Base-by-base conservation (phyloP, 1,140 invertebrate genomes). In the Meloidogyne chitwoodi region DNA sequence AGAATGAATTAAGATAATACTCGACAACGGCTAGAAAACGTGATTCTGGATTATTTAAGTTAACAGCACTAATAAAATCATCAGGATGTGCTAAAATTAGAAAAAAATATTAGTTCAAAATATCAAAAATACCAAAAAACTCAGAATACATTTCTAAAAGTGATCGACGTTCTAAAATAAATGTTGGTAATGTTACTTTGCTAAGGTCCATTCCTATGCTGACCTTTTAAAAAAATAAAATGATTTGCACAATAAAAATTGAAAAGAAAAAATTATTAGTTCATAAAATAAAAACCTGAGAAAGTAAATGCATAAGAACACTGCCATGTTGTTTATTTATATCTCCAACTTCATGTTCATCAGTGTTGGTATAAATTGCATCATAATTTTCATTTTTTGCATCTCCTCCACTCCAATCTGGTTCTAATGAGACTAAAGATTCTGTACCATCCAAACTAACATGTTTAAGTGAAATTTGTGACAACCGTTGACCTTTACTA, bases 151-250 rank as follows among this genome's bases (percentile, higher is more conserved):
- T 88, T 81, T 91, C 90, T 27, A 90, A 83, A 31, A 90, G 79
- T 14, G 90, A 91, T 19, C 89, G 80, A 71, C 85, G 87, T 80
- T 91, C 90, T 76, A 91, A 77, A 63, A 90, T 90, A 80, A 90
- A 90, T 44, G 90, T 90, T 27, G 90, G 90, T 68, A 90, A 83
- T 19, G 89, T 89, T 19, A 90, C 89, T 85, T 89, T 89, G 0
- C 90, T 91, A 26, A 90, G 82, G 82, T 90, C 90, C 89, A 90
- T 91, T 74, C 90, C 90, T 16, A 91, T 83, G 82, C 90, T 90
- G 27, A 91, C 87, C 83, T 90, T 87, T 34, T 67, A 24, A 22
- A 61, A 68, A n/a, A 26, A 11, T 1, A 14, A 48, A 48, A 19
- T 48, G 6, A 3, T 3, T 31, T 31, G 6, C 6, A 31, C 29